Evolutionary conservation across 1,140 invertebrate genomes (phyloP), one percentile per base, ranked within the genome.

Genomic region (Pararge aegeria): DNA sequence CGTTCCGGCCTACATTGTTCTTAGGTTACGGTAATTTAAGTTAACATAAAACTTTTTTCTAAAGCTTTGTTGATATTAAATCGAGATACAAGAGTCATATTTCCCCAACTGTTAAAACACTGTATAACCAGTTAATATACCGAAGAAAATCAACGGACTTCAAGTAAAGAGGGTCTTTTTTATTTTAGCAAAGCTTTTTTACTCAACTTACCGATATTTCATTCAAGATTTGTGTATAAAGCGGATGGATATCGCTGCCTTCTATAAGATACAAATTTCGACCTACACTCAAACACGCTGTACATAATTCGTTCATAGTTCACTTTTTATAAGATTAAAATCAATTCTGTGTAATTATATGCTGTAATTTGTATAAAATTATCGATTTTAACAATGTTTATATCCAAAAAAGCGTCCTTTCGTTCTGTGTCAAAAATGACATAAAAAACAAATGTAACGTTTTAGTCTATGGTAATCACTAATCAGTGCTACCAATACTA

Each of bases 171-270:
- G 6, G 18, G 13, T 18, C 0, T 20, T 37, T 12, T 18, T 0
- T 9, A 12, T 37, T 16, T 9, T 52, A 34, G 9, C 10, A 19
- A 34, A 12, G 1, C 12, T 27, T 34, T 52, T 37, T 40, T 24
- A 38, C 10, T 37, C 2, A 19, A 71, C 69, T 72, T 48, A 73
- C 54, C 9, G 56, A 53, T 27, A 64, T 62, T 64, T 74, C 61
- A 73, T 78, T 79, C 13, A 86, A 57, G 38, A 86, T 81, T 70
- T 81, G 72, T 13, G 68, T 65, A 61, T 78, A 86, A 53, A 80
- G 12, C 34, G 69, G 20, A 13, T 78, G 69, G 18, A 72, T 62
- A 10, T 67, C 77, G 1, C 76, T 77, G 3, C 76, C 78, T 1
- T 53, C 65, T 1, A 83, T 72, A 15, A 61, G 72, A 48, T 55